These are phyloP conservation scores for Cyprinodon variegatus DNA, from an alignment of 2,113 vertebrate species.

Conservation along the genomic window DNA sequence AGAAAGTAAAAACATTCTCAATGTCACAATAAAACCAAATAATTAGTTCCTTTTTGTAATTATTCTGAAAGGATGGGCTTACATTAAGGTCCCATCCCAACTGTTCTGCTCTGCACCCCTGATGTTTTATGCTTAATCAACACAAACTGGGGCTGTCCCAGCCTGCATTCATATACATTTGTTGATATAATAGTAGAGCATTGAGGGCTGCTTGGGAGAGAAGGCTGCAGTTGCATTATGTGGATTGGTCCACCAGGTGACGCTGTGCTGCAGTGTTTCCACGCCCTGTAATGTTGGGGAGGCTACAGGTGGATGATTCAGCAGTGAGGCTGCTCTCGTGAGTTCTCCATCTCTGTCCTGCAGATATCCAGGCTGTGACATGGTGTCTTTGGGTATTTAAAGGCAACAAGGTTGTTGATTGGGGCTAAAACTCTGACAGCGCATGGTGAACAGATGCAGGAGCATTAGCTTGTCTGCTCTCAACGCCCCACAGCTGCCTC, in stretches of 20 bases:
- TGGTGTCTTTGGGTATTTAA: constrained; percentile 17
- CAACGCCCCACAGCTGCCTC: constrained; percentile 16
- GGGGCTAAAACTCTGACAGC: constrained; percentile 19
- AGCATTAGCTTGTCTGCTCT: constrained; percentile 32
- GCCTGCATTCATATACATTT: background rate
- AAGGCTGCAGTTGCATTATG: constrained; percentile 34
- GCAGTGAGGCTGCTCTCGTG: constrained; percentile 28
- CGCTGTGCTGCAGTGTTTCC: constrained; percentile 69
- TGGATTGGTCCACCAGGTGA: constrained; percentile 59
- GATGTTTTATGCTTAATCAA: background rate
- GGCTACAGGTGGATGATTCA: constrained; percentile 60
- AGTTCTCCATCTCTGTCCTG: constrained; percentile 8
- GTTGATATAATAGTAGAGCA: background rate
- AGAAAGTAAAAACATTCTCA: background rate
- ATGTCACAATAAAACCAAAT: background rate
- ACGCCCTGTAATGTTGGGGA: constrained; percentile 50
- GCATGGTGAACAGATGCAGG: constrained; percentile 56
- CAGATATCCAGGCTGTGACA: background rate
- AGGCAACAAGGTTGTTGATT: constrained; percentile 37
- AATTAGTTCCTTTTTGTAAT: background rate
- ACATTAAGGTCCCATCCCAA: too few relatives aligned
- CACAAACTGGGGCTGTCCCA: background rate
- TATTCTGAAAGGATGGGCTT: too few relatives aligned
- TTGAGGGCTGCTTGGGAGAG: background rate
- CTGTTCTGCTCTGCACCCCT: background rate